phyloP scores from a whole-genome alignment of 2,797 vertebrate genomes.

The Hemibagrus guttatus region DNA sequence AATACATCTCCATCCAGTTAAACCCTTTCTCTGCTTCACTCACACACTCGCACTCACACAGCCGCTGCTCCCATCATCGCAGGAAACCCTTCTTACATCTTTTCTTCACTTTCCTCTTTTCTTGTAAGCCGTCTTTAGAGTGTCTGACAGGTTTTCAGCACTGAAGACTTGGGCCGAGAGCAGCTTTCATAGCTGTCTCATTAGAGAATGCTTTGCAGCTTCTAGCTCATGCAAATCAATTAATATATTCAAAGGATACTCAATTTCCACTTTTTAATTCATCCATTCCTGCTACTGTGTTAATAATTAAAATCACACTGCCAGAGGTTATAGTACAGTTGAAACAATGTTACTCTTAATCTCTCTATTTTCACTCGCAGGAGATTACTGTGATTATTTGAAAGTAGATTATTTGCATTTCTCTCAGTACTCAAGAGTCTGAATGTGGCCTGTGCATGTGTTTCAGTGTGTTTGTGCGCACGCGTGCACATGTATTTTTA shows the following conservation, averaged over 20 bases:
- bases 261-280: conserved; percentile 41
- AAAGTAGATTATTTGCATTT: conserved; percentile 48
- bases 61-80: conserved; percentile 14
- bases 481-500: not conserved
- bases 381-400: conserved; percentile 39
- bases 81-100: conserved; percentile 43
- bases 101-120: conserved; percentile 30
- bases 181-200: conserved; percentile 53
- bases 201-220: conserved; percentile 50
- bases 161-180: conserved; percentile 51
- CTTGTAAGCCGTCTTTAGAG: conserved; percentile 51
- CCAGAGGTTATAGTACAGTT: conserved; percentile 46
- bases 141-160: conserved; percentile 42
- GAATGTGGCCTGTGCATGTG: not conserved
- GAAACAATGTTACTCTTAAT: conserved; percentile 32
- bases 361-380: not conserved
- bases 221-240: conserved; percentile 57
- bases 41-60: conserved; percentile 7
- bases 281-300: conserved; percentile 41
- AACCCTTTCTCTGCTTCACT: not conserved
- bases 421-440: conserved; percentile 42
- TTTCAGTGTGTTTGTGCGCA: not conserved
- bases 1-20: not conserved
- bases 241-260: conserved; percentile 51
- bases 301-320: conserved; percentile 48